Base-by-base conservation (phyloP, 2,888 invertebrate species). In the Elegia similella region DNA sequence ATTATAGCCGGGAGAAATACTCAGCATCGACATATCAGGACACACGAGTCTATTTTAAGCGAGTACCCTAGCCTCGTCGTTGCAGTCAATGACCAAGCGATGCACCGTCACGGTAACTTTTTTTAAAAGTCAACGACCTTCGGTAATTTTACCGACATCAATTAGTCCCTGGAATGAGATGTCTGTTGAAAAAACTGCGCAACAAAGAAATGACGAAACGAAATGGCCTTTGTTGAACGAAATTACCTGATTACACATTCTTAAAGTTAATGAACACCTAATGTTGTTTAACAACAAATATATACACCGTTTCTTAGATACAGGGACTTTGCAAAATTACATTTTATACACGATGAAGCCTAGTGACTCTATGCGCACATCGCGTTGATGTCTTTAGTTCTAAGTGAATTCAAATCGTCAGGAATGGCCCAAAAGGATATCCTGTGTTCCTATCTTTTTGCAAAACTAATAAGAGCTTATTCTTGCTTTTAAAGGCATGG, bases 111-210 rank as follows among this genome's bases (percentile, higher is more conserved):
- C 76, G 75, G 76, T 78, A 48, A 47, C 38, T 56, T 73, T 66
- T 81, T 82, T 87, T 72, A 80, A 78, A 82, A 83, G 87, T 85
- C 86, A 80, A 77, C 79, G 85, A 76, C 82, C 86, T 75, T 78
- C 59, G 62, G 66, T 72, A 72, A 72, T 72, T 73, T 72, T 67
- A 62, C 61, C 32, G 57, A 61, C 69, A 70, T 69, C 67, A 69
- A 70, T 64, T 69, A 62, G 52, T 50, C 54, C 42, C 46, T 42
- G 38, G 55, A 42, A 42, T 47, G 48, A 48, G 47, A 34, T 48
- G 42, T 48, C 48, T 48, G 56, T 42, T 29, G 56, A 42, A 42
- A 56, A 50, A 44, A 55, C 13, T 42, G 17, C 29, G 38, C 42
- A 56, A 56, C 48, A 56, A 56, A 56, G 48, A 30, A 38, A 48